phyloP scores from a whole-genome alignment of 2,113 vertebrate genomes.

The Phaethon lepturus region DNA sequence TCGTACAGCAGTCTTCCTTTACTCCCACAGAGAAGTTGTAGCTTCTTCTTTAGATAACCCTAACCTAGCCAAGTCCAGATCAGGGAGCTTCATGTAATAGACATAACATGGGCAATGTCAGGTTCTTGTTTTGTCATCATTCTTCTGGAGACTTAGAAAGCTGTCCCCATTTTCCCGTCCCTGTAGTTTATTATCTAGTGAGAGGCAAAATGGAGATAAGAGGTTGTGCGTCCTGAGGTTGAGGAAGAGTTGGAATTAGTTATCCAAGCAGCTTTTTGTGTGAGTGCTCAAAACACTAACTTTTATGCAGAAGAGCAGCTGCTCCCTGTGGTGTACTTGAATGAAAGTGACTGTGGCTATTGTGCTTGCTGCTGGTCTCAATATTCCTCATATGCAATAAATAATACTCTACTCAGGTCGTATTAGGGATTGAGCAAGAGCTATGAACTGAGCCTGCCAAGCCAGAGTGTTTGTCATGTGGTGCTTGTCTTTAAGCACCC shows the following conservation, averaged over 20 bases:
- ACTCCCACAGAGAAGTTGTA: background rate
- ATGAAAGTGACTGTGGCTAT: slow-evolving; percentile 7
- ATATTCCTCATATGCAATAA: background rate
- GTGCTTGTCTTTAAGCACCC: slow-evolving; percentile 6
- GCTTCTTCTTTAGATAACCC: background rate
- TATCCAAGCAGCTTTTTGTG: background rate
- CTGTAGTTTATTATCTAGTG: background rate
- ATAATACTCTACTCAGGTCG: background rate
- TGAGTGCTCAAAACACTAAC: background rate
- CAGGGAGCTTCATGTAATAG: background rate
- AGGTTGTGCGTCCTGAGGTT: background rate
- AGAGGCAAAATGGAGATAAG: background rate
- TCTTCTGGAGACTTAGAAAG: background rate
- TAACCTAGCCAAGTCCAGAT: background rate
- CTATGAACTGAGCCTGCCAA: background rate
- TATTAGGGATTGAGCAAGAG: background rate
- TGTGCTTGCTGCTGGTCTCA: background rate
- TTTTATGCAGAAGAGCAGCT: background rate
- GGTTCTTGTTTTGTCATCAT: background rate
- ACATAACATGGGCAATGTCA: background rate
- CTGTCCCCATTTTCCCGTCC: background rate
- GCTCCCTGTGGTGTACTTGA: background rate
- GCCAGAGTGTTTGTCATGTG: background rate
- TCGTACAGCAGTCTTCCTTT: background rate
- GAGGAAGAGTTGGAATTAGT: background rate